phyloP scores from a whole-genome alignment of 2,113 vertebrate genomes.

The Dicaeum eximium region DNA sequence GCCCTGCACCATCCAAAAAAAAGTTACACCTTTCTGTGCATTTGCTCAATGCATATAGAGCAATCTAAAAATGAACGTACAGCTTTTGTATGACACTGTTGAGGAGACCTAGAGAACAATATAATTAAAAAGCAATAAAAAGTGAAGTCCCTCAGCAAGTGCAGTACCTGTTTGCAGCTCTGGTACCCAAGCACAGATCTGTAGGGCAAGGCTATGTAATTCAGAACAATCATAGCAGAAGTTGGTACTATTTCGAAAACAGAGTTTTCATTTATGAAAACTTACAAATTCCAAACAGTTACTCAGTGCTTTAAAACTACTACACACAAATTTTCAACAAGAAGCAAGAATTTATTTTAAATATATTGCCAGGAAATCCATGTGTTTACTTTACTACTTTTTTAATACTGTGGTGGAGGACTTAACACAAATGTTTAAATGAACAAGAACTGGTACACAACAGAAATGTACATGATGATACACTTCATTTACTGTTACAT shows the following conservation, averaged over 20 bases:
- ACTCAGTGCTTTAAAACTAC: neutral
- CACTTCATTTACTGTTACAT: neutral
- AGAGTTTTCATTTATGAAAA: neutral
- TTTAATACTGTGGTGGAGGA: neutral
- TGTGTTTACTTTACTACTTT: neutral
- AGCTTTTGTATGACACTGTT: neutral
- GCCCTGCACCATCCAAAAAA: neutral
- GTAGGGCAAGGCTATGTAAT: neutral
- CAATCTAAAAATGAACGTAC: neutral
- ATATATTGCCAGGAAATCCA: neutral
- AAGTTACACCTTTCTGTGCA: accelerated
- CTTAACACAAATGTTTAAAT: neutral
- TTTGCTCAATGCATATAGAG: neutral
- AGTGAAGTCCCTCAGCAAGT: neutral
- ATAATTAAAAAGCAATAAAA: neutral
- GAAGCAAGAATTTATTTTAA: neutral
- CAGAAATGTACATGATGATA: neutral
- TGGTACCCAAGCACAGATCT: neutral
- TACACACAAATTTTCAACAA: neutral
- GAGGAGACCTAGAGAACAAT: neutral
- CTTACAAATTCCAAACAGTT: neutral
- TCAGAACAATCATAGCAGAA: neutral
- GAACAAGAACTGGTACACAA: neutral
- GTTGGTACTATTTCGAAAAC: neutral
- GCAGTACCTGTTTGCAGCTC: neutral